Evolutionary conservation across 2,797 vertebrate species (phyloP).

Genomic region (Hephaestus fuliginosus): DNA sequence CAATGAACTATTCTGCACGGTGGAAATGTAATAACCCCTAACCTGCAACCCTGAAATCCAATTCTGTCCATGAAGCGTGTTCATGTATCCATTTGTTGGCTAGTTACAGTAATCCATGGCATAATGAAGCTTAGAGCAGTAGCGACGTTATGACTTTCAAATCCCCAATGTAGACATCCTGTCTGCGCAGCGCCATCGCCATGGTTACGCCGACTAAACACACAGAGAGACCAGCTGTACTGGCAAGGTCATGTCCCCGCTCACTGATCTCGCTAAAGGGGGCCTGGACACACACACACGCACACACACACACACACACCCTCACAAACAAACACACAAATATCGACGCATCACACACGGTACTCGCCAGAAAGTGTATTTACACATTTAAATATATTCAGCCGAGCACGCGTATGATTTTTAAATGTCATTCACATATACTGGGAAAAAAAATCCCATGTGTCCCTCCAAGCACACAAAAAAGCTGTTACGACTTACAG

Average conservation of each 20-base stretch:
- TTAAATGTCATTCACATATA: not conserved
- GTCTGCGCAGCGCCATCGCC: slow-evolving; percentile 73
- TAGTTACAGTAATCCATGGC: slow-evolving; percentile 65
- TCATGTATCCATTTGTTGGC: slow-evolving; percentile 59
- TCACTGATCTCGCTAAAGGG: slow-evolving; percentile 64
- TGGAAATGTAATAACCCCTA: slow-evolving; percentile 28
- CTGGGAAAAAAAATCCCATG: not conserved
- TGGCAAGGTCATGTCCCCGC: slow-evolving; percentile 79
- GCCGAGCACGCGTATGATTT: not conserved
- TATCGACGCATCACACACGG: slow-evolving; percentile 6
- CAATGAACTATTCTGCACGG: slow-evolving; percentile 13
- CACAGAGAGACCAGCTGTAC: slow-evolving; percentile 74
- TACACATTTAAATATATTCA: not conserved
- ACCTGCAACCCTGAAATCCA: slow-evolving; percentile 29
- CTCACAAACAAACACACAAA: slow-evolving; percentile 8
- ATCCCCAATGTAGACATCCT: slow-evolving; percentile 78
- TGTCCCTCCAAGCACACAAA: not conserved
- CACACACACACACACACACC: slow-evolving; percentile 27
- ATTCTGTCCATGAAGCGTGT: slow-evolving; percentile 16
- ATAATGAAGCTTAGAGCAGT: slow-evolving; percentile 72
- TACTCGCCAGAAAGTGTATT: slow-evolving; percentile 6
- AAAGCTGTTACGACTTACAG: not conserved
- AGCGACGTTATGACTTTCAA: slow-evolving; percentile 79
- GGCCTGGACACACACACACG: slow-evolving; percentile 46
- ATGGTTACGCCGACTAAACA: slow-evolving; percentile 79